Base-by-base conservation (phyloP, 2,113 vertebrate genomes). In the Heterochromis multidens region DNA sequence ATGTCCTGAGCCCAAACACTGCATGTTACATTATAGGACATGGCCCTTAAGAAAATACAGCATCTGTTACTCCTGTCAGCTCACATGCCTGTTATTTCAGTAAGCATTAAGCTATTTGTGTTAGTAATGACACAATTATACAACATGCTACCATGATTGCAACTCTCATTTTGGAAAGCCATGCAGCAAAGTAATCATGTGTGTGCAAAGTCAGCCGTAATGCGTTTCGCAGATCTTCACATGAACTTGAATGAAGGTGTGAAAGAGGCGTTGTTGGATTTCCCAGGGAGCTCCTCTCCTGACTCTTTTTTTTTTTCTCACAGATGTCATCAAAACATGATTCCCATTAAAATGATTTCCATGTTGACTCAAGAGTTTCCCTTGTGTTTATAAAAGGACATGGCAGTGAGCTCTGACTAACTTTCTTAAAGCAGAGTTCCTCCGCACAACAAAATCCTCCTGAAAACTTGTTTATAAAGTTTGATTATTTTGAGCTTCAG, bases 291-390 rank as follows among this genome's bases (percentile, higher is more conserved):
- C 46, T n/a, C 70, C 70, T 27, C 46, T n/a, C 13, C 37, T 25
- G 54, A 43, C 59, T 46, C n/a, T 12, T 13, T 23, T 33, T 77
- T 21, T 5, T 37, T 1, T 23, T 4, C 43, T n/a, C 70, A 81
- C 82, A 82, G 77, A 81, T 61, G 82, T 93, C 89, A 90, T 93
- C 86, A 86, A 87, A 89, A 89, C 87, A 84, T 76, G 72, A 87
- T 84, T 88, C 76, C 79, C 85, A 43, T 87, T 88, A 87, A 93
- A 83, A 90, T 58, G 78, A 84, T 92, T 92, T 88, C 84, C 81
- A 82, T 37, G 90, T 90, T 89, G 91, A 90, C 87, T 89, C 35
- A 76, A 83, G 60, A 57, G 61, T 83, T 84, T 58, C 67, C 56
- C 19, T 1, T 21, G 29, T 84, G 76, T 91, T 91, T 82, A 80